Conservation (phyloP, 2,797 vertebrate genomes). For the Orestias chungarensis region DNA sequence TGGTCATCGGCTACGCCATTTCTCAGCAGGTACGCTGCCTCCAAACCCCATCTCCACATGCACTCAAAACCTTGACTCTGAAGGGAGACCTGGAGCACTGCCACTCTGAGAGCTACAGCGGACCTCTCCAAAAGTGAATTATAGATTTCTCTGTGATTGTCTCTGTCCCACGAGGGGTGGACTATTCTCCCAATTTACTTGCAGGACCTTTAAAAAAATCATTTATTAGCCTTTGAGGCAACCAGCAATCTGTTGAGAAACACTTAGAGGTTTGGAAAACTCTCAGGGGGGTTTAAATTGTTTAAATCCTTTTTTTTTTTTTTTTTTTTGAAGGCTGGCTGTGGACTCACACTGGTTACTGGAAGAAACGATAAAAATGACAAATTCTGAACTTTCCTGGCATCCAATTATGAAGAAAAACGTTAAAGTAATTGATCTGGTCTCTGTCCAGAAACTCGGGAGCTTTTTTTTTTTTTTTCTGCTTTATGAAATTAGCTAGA, state of each 20-base stretch:
- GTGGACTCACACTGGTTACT: neutral
- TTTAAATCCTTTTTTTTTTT: constrained; percentile 10
- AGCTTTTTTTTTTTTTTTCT: too few relatives aligned
- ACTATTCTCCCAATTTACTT: constrained; percentile 9
- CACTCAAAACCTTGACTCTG: constrained; percentile 46
- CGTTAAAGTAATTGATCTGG: neutral
- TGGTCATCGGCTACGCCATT: constrained; percentile 95
- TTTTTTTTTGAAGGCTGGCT: constrained; percentile 25
- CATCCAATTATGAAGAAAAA: constrained; percentile 9
- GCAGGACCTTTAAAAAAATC: constrained; percentile 32
- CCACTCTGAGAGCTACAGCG: neutral
- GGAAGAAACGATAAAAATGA: constrained; percentile 9
- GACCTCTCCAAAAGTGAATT: constrained; percentile 38
- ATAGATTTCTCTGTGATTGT: constrained; percentile 32
- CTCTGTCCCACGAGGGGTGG: constrained; percentile 19
- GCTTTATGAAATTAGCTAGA: neutral
- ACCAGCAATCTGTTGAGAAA: constrained; percentile 21
- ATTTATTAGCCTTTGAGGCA: constrained; percentile 6
- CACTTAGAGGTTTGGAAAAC: constrained; percentile 24
- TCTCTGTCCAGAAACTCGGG: neutral
- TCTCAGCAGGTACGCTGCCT: constrained; percentile 87
- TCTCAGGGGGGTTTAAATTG: neutral
- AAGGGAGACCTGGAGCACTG: constrained; percentile 32
- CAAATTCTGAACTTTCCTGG: constrained; percentile 5
- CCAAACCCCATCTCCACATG: constrained; percentile 13